A percentile compares a stretch with the other conserved stretches of the same genome.
Conservation (phyloP, 2,888 invertebrate species). For the Tineola bisselliella region DNA sequence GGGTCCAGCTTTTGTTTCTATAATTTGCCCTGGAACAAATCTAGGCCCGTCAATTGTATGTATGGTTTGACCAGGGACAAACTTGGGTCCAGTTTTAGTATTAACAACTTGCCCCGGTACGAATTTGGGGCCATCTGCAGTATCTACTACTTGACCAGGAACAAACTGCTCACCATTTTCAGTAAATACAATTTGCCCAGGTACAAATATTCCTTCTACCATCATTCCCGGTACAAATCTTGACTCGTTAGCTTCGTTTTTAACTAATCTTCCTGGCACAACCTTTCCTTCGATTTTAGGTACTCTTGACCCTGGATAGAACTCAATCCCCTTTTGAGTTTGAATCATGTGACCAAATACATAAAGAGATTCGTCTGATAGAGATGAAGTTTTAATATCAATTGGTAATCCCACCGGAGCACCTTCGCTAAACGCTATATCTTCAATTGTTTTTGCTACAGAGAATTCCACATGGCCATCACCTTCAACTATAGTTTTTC, state of each 20-base stretch:
- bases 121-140: conserved; percentile 74
- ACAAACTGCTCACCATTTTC: conserved; percentile 77
- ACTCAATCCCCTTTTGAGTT: conserved; percentile 72
- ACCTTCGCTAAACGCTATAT: conserved; percentile 65
- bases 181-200: conserved; percentile 75
- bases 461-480: conserved; percentile 68
- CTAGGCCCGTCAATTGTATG: conserved; percentile 76
- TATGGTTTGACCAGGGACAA: conserved; percentile 77
- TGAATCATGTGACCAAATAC: conserved; percentile 76
- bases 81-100: conserved; percentile 72
- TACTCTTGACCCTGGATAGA: conserved; percentile 68
- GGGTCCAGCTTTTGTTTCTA: conserved; percentile 78
- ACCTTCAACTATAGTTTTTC: conserved; percentile 59
- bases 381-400: conserved; percentile 62
- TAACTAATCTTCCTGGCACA: conserved; percentile 71
- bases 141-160: conserved; percentile 78
- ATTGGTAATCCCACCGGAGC: conserved; percentile 66
- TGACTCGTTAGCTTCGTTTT: conserved; percentile 69
- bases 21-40: conserved; percentile 82
- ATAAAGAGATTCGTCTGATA: conserved; percentile 61
- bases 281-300: conserved; percentile 67
- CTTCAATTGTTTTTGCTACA: conserved; percentile 66
- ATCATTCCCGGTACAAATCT: conserved; percentile 76
- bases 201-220: conserved; percentile 73
- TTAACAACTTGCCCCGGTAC: conserved; percentile 82